These are phyloP conservation scores for Bombus turneri DNA, from an alignment of 1,140 invertebrate species.

Conservation along the genomic window DNA sequence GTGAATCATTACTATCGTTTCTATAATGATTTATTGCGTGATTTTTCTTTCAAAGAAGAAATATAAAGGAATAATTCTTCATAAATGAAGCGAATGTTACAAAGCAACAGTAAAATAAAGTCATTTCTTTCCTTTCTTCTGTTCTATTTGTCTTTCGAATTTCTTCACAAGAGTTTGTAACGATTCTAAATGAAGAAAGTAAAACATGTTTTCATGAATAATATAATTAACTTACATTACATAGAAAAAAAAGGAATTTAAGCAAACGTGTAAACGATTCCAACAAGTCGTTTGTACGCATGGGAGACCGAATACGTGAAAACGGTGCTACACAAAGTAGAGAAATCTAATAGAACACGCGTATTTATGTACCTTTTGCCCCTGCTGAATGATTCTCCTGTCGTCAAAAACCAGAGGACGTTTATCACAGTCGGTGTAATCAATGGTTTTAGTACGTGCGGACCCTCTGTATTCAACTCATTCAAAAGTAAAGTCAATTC, in stretches of 20 bases:
- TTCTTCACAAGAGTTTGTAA: not conserved
- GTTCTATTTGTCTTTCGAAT: not conserved
- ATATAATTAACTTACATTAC: not conserved
- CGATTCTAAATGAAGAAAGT: not conserved
- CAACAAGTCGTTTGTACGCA: not conserved
- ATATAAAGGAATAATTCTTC: not conserved
- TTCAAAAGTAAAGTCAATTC: slow-evolving; percentile 84
- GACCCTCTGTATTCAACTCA: slow-evolving; percentile 77
- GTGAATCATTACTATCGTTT: not conserved
- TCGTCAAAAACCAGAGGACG: slow-evolving; percentile 88
- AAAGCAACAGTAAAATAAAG: too few relatives aligned
- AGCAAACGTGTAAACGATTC: not conserved
- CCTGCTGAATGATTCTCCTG: slow-evolving; percentile 84
- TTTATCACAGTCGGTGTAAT: slow-evolving; percentile 87
- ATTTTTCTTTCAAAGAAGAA: not conserved
- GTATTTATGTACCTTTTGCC: slow-evolving; percentile 64
- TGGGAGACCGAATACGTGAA: slow-evolving; percentile 2
- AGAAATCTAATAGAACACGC: slow-evolving; percentile 14
- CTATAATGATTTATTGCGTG: not conserved
- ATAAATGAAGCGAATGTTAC: not conserved
- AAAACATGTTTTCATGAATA: not conserved
- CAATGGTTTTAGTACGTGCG: slow-evolving; percentile 77
- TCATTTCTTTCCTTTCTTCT: too few relatives aligned
- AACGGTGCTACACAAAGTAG: not conserved
- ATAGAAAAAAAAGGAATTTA: not conserved